Base-by-base conservation (phyloP, 2,797 vertebrate genomes). In the Darevskia nairensis region DNA sequence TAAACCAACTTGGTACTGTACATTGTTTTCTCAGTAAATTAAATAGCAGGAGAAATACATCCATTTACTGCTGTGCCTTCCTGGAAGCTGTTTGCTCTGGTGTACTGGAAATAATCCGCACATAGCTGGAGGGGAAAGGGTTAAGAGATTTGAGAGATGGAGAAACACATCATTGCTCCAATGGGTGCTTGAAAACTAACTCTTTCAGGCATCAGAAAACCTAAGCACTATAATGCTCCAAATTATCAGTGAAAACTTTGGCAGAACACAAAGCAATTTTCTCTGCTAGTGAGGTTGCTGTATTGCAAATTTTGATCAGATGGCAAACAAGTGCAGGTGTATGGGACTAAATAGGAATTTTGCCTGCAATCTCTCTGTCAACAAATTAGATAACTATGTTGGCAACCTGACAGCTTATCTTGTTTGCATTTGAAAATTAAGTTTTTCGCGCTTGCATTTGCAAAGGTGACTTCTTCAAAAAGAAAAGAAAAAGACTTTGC, bases 351-450 rank as follows among this genome's bases (percentile, higher is more conserved):
- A 55, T 39, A 79, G 68, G 79, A 92, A 23, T 7, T 0, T 5
- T 80, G 76, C 69, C 90, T 85, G 68, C 10, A 41, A 90, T 88
- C 91, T 84, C 89, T 81, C 1, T 89, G 88, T 93, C 93, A 94
- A 94, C 91, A 94, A 91, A 93, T 93, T 59, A 92, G 82, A 69
- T 75, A 90, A 88, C 82, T 69, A 0, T 88, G 86, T 6, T 92
- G 92, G 89, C 86, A 91, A 8, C 90, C 83, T 80, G 91, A 88
- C 80, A 90, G 61, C 72, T 83, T 9, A 94, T 89, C 91, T 79
- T 95, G 88, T 96, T 95, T 96, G 95, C 88, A 68, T 25, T 79
- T 93, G 88, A 87, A 93, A 95, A 95, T 95, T 93, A 92, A 93
- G 86, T 72, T 86, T 93, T 90, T 88, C 86, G 82, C 39, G 87